Percentiles rank a stretch among this genome's conserved stretches.
These are phyloP conservation scores for Accipiter cooperii DNA, from an alignment of 2,113 vertebrate genomes.

Conservation along the genomic window DNA sequence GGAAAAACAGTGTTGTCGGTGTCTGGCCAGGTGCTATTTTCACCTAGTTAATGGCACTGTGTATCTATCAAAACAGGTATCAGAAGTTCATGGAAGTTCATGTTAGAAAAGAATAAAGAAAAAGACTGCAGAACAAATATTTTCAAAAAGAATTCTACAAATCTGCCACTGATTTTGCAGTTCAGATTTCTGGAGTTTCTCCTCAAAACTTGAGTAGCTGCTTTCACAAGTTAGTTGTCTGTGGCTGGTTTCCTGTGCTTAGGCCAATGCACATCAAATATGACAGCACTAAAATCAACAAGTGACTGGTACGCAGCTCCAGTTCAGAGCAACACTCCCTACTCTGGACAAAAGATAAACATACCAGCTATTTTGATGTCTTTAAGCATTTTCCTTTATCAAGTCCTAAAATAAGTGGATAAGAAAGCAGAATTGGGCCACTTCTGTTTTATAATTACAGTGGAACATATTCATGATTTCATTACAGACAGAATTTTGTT, in stretches of 20 bases:
- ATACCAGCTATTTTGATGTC: not conserved
- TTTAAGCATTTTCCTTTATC: not conserved
- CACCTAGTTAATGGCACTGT: not conserved
- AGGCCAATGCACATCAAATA: not conserved
- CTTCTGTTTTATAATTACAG: not conserved
- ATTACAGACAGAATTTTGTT: constrained; percentile 16
- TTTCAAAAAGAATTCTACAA: not conserved
- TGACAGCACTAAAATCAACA: not conserved
- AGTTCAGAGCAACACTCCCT: not conserved
- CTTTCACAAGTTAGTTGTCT: not conserved
- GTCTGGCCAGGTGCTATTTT: not conserved
- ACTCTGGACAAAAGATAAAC: not conserved
- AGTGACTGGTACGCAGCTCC: not conserved
- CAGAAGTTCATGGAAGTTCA: not conserved
- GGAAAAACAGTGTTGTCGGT: not conserved
- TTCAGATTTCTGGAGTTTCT: not conserved
- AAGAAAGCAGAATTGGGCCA: constrained; percentile 20
- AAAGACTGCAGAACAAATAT: not conserved
- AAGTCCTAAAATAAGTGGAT: not conserved
- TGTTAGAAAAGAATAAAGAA: not conserved
- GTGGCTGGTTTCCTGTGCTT: not conserved
- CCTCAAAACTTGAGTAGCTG: not conserved
- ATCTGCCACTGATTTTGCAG: not conserved
- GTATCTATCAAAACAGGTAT: not conserved
- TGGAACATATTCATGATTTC: not conserved